Percentiles rank a stretch among this genome's conserved stretches.
Conservation (phyloP, 2,888 invertebrate species). For the Rhimphoctona megacephalus region DNA sequence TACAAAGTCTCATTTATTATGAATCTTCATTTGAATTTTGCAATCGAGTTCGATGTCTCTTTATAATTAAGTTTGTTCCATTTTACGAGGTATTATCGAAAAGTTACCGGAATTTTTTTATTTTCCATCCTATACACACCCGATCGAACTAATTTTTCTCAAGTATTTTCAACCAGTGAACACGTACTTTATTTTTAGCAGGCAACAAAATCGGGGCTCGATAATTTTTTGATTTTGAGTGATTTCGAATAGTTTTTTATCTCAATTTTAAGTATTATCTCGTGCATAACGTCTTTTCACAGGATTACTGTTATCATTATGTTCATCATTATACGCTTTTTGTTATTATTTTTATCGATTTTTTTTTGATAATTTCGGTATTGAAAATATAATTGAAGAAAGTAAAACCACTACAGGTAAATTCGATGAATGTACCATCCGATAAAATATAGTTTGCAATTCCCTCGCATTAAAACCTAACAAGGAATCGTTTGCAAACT, state of each 20-base stretch:
- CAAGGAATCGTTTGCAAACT: slow-evolving; percentile 19
- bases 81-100: background rate
- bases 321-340: too few relatives aligned
- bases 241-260: background rate
- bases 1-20: background rate
- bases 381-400: background rate
- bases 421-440: background rate
- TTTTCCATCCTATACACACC: background rate
- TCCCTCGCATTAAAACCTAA: background rate
- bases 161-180: background rate
- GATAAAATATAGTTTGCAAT: slow-evolving; percentile 1
- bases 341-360: background rate
- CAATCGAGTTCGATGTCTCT: too few relatives aligned
- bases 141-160: background rate
- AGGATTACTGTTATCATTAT: background rate
- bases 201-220: background rate
- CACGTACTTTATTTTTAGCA: background rate
- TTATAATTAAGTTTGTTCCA: too few relatives aligned
- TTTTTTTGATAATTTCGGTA: background rate
- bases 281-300: background rate
- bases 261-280: background rate
- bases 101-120: background rate
- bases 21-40: background rate
- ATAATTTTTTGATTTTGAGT: background rate
- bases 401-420: background rate